phyloP scores from a whole-genome alignment of 2,888 invertebrate genomes.

The Rotaria magnacalcarata region DNA sequence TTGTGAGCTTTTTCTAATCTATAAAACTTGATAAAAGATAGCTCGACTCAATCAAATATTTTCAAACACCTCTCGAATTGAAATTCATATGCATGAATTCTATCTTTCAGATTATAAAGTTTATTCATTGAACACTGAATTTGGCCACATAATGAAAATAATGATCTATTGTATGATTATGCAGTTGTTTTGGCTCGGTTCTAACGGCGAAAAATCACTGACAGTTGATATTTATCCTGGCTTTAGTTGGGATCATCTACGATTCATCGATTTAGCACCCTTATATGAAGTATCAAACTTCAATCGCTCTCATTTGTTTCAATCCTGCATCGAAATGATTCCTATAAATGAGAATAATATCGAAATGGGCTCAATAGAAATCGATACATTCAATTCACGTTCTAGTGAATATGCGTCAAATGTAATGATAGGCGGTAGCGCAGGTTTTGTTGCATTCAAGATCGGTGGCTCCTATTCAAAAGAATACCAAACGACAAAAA shows the following conservation, averaged over 20 bases:
- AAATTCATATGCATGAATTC: too few species aligned
- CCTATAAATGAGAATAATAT: background rate
- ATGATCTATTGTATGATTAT: too few species aligned
- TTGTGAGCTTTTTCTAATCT: too few species aligned
- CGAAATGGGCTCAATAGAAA: background rate
- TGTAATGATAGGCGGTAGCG: background rate
- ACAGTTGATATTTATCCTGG: background rate
- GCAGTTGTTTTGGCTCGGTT: too few species aligned
- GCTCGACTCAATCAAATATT: too few species aligned
- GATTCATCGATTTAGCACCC: background rate
- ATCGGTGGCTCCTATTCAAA: background rate
- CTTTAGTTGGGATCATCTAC: background rate
- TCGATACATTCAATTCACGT: background rate
- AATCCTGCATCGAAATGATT: background rate
- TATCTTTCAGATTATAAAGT: too few species aligned
- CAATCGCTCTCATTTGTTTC: background rate
- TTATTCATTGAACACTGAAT: too few species aligned
- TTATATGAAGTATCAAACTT: constrained; percentile 2
- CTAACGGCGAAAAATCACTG: background rate
- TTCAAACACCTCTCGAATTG: too few species aligned
- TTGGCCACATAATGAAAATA: too few species aligned
- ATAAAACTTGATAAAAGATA: too few species aligned
- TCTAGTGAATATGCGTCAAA: background rate
- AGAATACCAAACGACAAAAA: constrained; percentile 2
- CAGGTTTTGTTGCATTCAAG: background rate